phyloP scores from a whole-genome alignment of 2,113 vertebrate genomes.

The Myiozetetes cayanensis region DNA sequence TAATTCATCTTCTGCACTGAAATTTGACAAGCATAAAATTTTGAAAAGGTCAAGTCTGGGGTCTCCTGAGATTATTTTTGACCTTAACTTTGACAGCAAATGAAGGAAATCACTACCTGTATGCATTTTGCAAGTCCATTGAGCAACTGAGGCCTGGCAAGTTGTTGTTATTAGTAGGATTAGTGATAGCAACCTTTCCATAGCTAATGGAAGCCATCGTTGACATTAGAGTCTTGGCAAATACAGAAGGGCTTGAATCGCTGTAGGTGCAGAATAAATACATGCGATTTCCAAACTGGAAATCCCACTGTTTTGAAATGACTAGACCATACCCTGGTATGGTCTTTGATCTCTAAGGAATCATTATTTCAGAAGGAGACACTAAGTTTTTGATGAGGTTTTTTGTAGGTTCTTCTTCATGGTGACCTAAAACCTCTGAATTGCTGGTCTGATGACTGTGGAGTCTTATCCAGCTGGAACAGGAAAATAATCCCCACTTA shows the following conservation, averaged over 20 bases:
- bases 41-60: conserved; percentile 53
- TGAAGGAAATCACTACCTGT: conserved; percentile 16
- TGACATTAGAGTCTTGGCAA: not conserved
- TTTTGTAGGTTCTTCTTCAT: not conserved
- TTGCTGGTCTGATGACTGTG: not conserved
- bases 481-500: not conserved
- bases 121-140: conserved; percentile 16
- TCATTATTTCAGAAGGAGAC: not conserved
- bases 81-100: conserved; percentile 57
- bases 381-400: not conserved
- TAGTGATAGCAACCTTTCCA: not conserved
- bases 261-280: not conserved
- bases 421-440: not conserved
- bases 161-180: not conserved
- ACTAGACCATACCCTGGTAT: not conserved
- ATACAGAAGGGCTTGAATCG: not conserved
- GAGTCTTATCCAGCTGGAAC: not conserved
- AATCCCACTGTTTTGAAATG: not conserved
- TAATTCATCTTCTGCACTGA: conserved; percentile 52
- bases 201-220: not conserved
- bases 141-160: conserved; percentile 22
- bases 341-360: not conserved
- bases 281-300: not conserved
- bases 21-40: conserved; percentile 60
- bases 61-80: conserved; percentile 39